A percentile compares a stretch with the other conserved stretches of the same genome.
These are phyloP conservation scores for Aurelia sp. DNA, from an alignment of 30 jellyfish, hydroid and myxozoan genomes.

Conservation along the genomic window DNA sequence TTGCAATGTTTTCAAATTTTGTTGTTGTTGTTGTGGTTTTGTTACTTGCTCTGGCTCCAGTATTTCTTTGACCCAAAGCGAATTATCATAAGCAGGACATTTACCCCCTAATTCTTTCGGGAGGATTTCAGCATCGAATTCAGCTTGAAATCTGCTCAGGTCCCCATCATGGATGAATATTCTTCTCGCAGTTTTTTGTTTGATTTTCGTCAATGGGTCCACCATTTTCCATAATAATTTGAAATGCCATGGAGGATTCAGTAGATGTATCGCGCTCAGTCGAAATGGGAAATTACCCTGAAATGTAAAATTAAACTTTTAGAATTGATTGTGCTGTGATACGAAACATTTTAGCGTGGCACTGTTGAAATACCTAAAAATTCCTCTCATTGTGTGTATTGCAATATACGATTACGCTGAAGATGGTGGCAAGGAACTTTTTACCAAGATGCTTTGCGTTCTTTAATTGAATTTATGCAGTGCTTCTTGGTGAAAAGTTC, in stretches of 20 bases:
- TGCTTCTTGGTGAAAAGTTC: no score
- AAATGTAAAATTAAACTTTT: neutral
- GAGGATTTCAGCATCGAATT: slow-evolving; percentile 67
- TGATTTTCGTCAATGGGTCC: slow-evolving; percentile 73
- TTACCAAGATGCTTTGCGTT: no score
- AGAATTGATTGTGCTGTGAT: neutral
- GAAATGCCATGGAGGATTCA: slow-evolving; percentile 98
- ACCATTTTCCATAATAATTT: slow-evolving; percentile 92
- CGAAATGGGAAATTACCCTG: slow-evolving; percentile 96
- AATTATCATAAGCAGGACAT: slow-evolving; percentile 79
- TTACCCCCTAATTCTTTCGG: slow-evolving; percentile 93
- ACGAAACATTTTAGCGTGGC: no score
- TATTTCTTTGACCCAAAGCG: slow-evolving; percentile 86
- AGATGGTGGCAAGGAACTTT: no score
- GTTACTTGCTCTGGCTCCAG: slow-evolving; percentile 85
- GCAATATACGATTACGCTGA: no score
- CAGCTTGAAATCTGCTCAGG: slow-evolving; percentile 79
- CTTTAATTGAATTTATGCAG: no score
- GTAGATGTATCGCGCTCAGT: slow-evolving; percentile 83
- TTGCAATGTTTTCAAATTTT: slow-evolving; percentile 21
- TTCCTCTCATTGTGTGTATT: no score
- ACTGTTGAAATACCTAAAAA: no score
- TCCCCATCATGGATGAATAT: slow-evolving; percentile 94
- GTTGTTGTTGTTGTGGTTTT: slow-evolving; percentile 41
- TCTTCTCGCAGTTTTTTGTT: slow-evolving; percentile 77